phyloP scores from a whole-genome alignment of 2,113 vertebrate genomes.

The Tupaia chinensis region DNA sequence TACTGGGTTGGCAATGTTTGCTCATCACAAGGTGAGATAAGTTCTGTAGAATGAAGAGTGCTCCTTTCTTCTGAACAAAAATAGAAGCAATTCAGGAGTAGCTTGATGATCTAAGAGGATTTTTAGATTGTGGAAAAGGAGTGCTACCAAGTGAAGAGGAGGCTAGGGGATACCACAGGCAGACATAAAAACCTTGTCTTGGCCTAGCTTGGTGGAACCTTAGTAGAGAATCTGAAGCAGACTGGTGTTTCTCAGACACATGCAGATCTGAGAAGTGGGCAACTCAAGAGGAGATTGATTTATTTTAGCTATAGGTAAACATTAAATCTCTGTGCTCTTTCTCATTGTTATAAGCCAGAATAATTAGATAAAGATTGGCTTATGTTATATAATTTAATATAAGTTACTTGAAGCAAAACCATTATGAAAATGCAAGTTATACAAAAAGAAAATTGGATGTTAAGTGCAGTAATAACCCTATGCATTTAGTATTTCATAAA shows the following conservation, averaged over 20 bases:
- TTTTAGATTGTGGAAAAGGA: neutral
- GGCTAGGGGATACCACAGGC: neutral
- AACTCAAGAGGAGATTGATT: neutral
- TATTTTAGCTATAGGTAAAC: neutral
- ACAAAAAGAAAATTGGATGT: neutral
- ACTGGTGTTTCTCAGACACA: neutral
- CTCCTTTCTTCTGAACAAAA: neutral
- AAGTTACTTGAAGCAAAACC: neutral
- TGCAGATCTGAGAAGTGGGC: neutral
- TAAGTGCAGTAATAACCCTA: neutral
- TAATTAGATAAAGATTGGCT: neutral
- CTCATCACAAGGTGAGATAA: neutral
- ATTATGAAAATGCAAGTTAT: neutral
- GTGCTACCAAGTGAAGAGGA: neutral
- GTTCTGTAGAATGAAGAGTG: neutral
- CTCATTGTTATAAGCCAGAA: neutral
- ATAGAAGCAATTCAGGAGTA: neutral
- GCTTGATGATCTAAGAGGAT: neutral
- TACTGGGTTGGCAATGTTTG: neutral
- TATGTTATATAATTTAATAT: neutral
- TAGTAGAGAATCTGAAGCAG: neutral
- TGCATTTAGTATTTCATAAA: neutral
- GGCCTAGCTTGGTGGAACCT: neutral
- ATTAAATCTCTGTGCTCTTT: neutral
- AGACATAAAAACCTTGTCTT: neutral